Evolutionary conservation across 37 sponge, comb jelly and placozoan genomes (phyloP), one percentile per base, ranked within the genome.

Genomic region (Ephydatia muelleri): DNA sequence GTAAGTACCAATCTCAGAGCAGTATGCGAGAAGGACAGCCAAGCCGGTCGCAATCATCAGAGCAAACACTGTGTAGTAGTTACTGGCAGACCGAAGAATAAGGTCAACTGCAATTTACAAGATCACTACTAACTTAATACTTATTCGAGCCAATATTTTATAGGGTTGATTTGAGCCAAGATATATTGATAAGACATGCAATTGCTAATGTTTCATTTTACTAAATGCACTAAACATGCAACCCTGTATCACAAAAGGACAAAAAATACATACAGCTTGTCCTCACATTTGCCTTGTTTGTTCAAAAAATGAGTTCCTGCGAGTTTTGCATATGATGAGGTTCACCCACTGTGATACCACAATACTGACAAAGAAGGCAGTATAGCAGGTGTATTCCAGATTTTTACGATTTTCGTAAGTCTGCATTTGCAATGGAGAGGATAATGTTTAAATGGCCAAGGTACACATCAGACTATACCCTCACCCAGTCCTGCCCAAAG

Each of bases 331-430:
- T 79, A 98, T 98, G 71, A 98, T 76, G 34, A 98, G 88, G 72
- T 98, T 95, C 27, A 96, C 98, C 98, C 98, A 98, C 90, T 98
- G 98, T 0, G 90, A 91, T 2, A 98, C 86, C 36, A 98, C 96
- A 48, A 98, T 98, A 73, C 91, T 94, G 74, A 96, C 88, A 75
- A 98, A 98, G 94, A 98, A 98, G 34, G 91, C 98, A 29, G 98
- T 94, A 85, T 98, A 90, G 74, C 96, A 94, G 33, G 95, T 92
- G 75, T 85, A 90, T 49, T 98, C 96, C 64, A 98, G 82, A 38
- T 75, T 48, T 68, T 96, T 98, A 27, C 98, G 80, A 25, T 90
- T 82, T 2, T 37, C 83, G 47, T 87, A 97, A 25, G 79, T 57
- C 97, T 97, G 85, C 35, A 77, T 11, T 19, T 5, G 13, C 67